A percentile compares a stretch with the other conserved stretches of the same genome.
Evolutionary conservation across 2,888 invertebrate genomes (phyloP).

Genomic region (Leptinotarsa haldemani): DNA sequence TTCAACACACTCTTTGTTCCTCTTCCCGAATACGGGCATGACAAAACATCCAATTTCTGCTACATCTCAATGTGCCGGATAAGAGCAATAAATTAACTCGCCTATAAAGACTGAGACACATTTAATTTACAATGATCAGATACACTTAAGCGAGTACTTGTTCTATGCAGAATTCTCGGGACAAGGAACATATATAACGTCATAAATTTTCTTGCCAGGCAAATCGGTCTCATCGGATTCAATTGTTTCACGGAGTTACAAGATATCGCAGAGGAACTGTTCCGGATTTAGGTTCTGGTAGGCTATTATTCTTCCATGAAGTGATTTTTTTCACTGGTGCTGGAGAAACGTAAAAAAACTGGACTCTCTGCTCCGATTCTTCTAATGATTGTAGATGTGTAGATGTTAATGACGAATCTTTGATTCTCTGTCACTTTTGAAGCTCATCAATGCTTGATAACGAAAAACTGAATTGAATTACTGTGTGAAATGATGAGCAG

Average conservation of each 20-base stretch:
- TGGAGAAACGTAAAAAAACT: too few species aligned
- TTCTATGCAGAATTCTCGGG: constrained; percentile 16
- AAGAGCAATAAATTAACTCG: constrained; percentile 34
- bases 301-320: background rate
- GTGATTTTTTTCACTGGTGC: too few species aligned
- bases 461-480: too few species aligned
- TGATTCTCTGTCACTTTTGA: too few species aligned
- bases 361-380: too few species aligned
- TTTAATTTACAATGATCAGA: constrained; percentile 43
- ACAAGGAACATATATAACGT: constrained; percentile 17
- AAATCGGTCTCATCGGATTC: constrained; percentile 13
- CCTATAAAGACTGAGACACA: constrained; percentile 32
- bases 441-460: too few species aligned
- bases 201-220: background rate
- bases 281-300: background rate
- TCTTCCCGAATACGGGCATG: constrained; percentile 2
- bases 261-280: background rate
- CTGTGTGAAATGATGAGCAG: too few species aligned
- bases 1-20: background rate
- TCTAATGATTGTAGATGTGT: too few species aligned
- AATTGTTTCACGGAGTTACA: background rate
- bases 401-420: too few species aligned
- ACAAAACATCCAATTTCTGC: constrained; percentile 14
- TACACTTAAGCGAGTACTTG: constrained; percentile 33
- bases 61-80: constrained; percentile 19